Conservation (phyloP, 2,113 vertebrate genomes). For the Antennarius striatus region DNA sequence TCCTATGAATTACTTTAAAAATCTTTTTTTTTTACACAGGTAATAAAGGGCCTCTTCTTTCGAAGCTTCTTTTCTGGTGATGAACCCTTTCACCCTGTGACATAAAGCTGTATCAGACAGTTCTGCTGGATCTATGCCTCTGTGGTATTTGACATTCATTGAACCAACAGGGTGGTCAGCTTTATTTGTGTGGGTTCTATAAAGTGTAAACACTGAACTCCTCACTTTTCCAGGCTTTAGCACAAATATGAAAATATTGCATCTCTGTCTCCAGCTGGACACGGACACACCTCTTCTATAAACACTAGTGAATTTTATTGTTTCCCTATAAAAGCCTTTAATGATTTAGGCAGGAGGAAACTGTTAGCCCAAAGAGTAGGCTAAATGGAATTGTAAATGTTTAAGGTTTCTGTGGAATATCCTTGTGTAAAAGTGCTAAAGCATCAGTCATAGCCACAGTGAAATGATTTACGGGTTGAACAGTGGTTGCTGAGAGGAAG, state of each 20-base stretch:
- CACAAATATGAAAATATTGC: slow-evolving; percentile 44
- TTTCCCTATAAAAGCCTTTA: slow-evolving; percentile 68
- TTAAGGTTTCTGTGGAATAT: slow-evolving; percentile 69
- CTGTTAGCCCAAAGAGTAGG: slow-evolving; percentile 41
- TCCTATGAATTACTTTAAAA: slow-evolving; percentile 51
- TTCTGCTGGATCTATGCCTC: slow-evolving; percentile 33
- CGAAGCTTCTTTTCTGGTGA: slow-evolving; percentile 54
- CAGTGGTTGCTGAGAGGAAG: slow-evolving; percentile 23
- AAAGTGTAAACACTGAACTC: slow-evolving; percentile 54
- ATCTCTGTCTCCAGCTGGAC: slow-evolving; percentile 31
- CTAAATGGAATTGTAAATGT: slow-evolving; percentile 71
- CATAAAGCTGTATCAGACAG: slow-evolving; percentile 51
- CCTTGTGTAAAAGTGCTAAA: slow-evolving; percentile 73
- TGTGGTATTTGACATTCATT: slow-evolving; percentile 47
- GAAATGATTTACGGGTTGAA: slow-evolving; percentile 67
- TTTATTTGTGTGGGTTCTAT: slow-evolving; percentile 57
- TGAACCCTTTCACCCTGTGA: slow-evolving; percentile 46
- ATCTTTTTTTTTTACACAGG: background rate
- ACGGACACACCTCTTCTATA: slow-evolving; percentile 57
- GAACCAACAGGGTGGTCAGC: slow-evolving; percentile 41
- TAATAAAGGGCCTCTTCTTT: slow-evolving; percentile 48
- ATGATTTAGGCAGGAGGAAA: slow-evolving; percentile 57
- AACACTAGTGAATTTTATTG: slow-evolving; percentile 61
- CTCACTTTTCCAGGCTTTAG: slow-evolving; percentile 42
- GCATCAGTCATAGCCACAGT: slow-evolving; percentile 63